Evolutionary conservation across 23 tunicate genomes (phyloP).

Genomic region (Pegea sp.): DNA sequence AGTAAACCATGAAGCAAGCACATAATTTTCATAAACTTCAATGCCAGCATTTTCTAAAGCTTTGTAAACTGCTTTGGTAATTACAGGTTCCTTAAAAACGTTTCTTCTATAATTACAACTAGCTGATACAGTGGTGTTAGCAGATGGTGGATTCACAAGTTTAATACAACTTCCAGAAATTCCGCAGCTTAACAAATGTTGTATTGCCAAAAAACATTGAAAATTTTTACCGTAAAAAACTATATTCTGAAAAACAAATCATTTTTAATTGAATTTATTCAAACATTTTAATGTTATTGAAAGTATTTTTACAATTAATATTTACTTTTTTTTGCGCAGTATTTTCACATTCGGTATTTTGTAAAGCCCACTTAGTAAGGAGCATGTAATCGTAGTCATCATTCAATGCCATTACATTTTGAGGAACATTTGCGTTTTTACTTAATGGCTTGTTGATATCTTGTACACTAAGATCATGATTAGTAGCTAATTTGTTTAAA

Average conservation of each 20-base stretch:
- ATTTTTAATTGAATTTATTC: too few species aligned
- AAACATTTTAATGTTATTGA: too few species aligned
- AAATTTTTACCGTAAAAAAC: conserved; percentile 57
- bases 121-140: conserved; percentile 10
- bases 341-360: conserved; percentile 4
- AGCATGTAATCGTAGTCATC: conserved; percentile 17
- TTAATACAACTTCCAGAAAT: conserved; percentile 28
- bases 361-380: conserved; percentile 24
- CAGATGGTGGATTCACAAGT: conserved; percentile 52
- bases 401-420: conserved; percentile 64
- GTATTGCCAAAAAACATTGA: conserved; percentile 35
- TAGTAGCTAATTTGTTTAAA: conserved; percentile 28
- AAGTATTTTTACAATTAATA: too few species aligned
- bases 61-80: conserved; percentile 15
- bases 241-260: too few species aligned
- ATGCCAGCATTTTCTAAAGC: conserved; percentile 27
- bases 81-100: conserved; percentile 64
- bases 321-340: background rate
- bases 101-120: conserved; percentile 34
- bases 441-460: conserved; percentile 19
- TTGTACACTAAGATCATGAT: conserved; percentile 21
- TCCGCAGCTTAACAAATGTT: conserved; percentile 25
- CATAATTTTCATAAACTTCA: conserved; percentile 24
- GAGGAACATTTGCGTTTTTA: conserved; percentile 9
- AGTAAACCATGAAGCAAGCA: conserved; percentile 16